Evolutionary conservation across 35 echinoderm and acorn worm genomes (phyloP), one percentile per base, ranked within the genome.

Genomic region (Ptychodera flava): DNA sequence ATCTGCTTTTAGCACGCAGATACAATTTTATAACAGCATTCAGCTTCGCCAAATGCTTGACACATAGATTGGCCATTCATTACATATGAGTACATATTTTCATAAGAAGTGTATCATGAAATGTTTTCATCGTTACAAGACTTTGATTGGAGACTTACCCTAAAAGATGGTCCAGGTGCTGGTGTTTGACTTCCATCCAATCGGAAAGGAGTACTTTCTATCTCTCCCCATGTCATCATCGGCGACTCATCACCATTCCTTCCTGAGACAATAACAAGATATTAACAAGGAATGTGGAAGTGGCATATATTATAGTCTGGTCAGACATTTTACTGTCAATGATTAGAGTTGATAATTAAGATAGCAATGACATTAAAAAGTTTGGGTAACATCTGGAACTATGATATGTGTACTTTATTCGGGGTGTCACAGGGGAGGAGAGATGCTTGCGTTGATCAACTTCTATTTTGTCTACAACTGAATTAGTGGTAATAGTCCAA

Each of bases 161-260:
- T 94, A 80, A 97, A 97, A 16, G 85, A 78, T 6, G 94, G 91
- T 78, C 94, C 94, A 32, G 89, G 36, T 27, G 28, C 22, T 0
- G 95, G 95, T 75, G 95, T 97, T 36, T 90, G 87, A 35, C 85
- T 35, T 2, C 95, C 90, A 78, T 97, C 95, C 10, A 97, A 35
- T 81, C 95, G 89, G n/a, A 94, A 94, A 16, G 95, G 95, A 0
- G 95, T 94, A 29, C 90, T 91, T 88, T 93, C 92, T 16, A 97
- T 94, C 84, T 97, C 95, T 81, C 95, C 95, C 95, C 95, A 97
- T 34, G 95, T 97, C 95, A 97, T 97, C 90, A 97, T 79, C 0
- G 95, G 95, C 15, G 95, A 97, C 35, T 97, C 95, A 91, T 93
- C 89, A 14, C 91, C 95, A 85, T 91, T 92, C 22, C 45, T 64